These are phyloP conservation scores for Teleopsis dalmanni DNA, from an alignment of 1,140 invertebrate genomes.

Conservation along the genomic window DNA sequence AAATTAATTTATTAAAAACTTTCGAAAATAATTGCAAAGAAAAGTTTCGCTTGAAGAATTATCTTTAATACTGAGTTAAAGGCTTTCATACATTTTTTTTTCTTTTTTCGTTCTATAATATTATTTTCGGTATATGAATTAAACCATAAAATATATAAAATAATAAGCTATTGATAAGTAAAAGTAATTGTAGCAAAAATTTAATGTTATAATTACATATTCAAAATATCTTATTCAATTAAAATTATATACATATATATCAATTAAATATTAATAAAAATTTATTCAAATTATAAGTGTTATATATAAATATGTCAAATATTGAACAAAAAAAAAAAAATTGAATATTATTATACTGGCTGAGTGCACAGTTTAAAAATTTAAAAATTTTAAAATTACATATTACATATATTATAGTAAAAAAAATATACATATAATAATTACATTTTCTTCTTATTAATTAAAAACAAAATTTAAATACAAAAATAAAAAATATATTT, in stretches of 20 bases:
- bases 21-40: no score
- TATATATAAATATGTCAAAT: background rate
- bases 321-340: background rate
- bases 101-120: no score
- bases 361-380: slow-evolving; percentile 5
- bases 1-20: slow-evolving; percentile 2
- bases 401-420: background rate
- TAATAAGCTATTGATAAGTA: no score
- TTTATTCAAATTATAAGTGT: background rate
- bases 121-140: no score
- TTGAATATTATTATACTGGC: slow-evolving; percentile 2
- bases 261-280: background rate
- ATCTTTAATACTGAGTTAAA: no score
- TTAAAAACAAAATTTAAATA: no score
- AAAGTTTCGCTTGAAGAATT: no score
- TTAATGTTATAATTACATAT: background rate
- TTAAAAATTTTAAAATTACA: background rate
- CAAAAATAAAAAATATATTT: background rate
- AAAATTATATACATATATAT: background rate
- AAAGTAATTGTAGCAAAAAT: background rate
- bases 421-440: background rate
- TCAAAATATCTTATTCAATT: background rate
- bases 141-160: no score
- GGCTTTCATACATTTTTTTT: slow-evolving; percentile 12
- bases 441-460: no score